Conservation (phyloP, 2,797 vertebrate species). For the Geotria australis region DNA sequence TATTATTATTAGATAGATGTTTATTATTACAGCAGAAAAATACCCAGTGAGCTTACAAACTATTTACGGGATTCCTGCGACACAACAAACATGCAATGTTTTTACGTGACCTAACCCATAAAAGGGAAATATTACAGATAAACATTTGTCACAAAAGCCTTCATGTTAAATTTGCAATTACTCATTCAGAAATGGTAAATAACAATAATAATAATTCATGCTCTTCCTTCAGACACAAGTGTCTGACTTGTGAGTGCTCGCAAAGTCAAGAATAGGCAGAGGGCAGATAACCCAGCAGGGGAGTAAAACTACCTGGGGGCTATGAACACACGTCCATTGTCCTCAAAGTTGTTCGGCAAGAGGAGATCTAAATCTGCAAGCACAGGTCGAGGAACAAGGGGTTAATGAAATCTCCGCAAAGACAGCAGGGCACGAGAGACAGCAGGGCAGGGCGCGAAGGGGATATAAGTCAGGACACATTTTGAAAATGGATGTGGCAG, state of each 20-base stretch:
- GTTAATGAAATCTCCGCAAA: conserved; percentile 12
- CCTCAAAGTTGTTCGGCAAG: conserved; percentile 99
- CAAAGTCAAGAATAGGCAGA: conserved; percentile 3
- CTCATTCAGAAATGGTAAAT: too few species aligned
- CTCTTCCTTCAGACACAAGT: too few species aligned
- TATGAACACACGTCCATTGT: conserved; percentile 99
- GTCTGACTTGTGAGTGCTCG: not conserved
- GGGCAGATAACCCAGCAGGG: too few species aligned
- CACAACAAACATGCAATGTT: too few species aligned
- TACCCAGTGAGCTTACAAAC: too few species aligned
- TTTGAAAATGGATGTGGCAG: conserved; percentile 23
- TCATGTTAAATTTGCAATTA: too few species aligned
- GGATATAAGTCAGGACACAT: conserved; percentile 11
- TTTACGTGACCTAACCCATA: too few species aligned
- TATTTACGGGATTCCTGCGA: too few species aligned
- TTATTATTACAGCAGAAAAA: too few species aligned
- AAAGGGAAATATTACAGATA: too few species aligned
- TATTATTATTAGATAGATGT: too few species aligned
- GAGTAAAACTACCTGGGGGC: conserved; percentile 71
- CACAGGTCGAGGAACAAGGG: conserved; percentile 86
- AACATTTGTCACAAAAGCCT: too few species aligned
- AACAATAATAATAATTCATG: not conserved
- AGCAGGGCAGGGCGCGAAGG: conserved; percentile 16
- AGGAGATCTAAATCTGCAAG: conserved; percentile 99
- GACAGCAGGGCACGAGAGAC: conserved; percentile 15